phyloP scores from a whole-genome alignment of 2,113 vertebrate genomes.

The Vulpes lagopus region DNA sequence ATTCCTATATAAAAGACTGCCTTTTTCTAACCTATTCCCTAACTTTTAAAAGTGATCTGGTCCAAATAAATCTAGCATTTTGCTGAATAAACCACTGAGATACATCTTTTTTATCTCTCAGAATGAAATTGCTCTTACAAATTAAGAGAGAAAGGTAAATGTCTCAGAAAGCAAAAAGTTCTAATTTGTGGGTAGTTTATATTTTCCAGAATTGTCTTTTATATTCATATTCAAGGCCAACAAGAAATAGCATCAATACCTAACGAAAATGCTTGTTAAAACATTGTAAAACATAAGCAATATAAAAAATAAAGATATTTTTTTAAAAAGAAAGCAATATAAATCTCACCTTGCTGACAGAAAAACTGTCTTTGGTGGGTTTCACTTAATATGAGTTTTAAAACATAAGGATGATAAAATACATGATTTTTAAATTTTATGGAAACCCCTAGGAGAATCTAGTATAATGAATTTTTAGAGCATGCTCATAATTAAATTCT shows the following conservation, averaged over 20 bases:
- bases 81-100: not conserved
- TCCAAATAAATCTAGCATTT: constrained; percentile 11
- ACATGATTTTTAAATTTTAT: not conserved
- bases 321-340: not conserved
- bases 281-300: not conserved
- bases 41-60: not conserved
- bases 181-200: not conserved
- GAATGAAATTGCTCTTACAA: not conserved
- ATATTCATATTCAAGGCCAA: not conserved
- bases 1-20: not conserved
- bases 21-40: not conserved
- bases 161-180: constrained; percentile 20
- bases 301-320: no score
- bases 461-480: not conserved
- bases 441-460: not conserved
- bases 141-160: not conserved
- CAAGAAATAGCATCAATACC: not conserved
- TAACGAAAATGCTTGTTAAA: not conserved
- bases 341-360: not conserved
- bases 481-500: not conserved
- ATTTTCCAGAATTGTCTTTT: not conserved
- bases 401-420: not conserved
- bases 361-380: not conserved
- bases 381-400: not conserved
- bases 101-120: not conserved